A percentile compares a stretch with the other conserved stretches of the same genome.
These are phyloP conservation scores for Benitochromis conjunctus DNA, from an alignment of 2,113 vertebrate genomes.

Conservation along the genomic window DNA sequence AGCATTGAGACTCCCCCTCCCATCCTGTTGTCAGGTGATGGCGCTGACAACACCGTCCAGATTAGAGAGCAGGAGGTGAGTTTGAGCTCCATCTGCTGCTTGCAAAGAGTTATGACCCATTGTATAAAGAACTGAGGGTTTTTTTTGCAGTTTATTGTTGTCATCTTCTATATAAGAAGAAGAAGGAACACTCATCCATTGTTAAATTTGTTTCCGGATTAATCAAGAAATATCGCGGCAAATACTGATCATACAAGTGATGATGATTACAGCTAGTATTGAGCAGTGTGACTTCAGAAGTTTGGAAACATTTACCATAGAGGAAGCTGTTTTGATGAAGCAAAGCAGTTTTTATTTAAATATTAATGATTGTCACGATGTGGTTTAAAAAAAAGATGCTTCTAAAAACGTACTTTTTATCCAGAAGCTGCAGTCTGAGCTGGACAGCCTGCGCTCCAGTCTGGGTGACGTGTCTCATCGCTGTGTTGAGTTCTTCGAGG, in stretches of 20 bases:
- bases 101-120: background rate
- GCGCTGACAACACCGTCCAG: conserved; percentile 73
- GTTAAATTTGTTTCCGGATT: background rate
- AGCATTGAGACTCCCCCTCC: conserved; percentile 76
- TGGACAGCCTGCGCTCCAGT: conserved; percentile 77
- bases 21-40: conserved; percentile 63
- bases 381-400: background rate
- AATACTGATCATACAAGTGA: rapidly evolving
- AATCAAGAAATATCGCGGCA: background rate
- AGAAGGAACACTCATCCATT: rapidly evolving
- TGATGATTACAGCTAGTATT: background rate
- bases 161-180: rapidly evolving
- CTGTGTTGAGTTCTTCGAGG: conserved; percentile 84
- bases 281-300: background rate
- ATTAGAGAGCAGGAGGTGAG: conserved; percentile 90
- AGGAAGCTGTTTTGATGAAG: background rate
- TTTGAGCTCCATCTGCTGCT: conserved; percentile 43
- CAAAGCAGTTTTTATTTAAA: rapidly evolving
- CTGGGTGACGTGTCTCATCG: conserved; percentile 78
- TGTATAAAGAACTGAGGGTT: too few relatives aligned
- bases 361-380: background rate
- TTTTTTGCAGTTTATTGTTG: background rate
- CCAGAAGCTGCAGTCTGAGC: conserved; percentile 77
- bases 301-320: rapidly evolving
- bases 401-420: background rate